Base-by-base conservation (phyloP, 2,888 invertebrate species). In the Yponomeuta sedellus region DNA sequence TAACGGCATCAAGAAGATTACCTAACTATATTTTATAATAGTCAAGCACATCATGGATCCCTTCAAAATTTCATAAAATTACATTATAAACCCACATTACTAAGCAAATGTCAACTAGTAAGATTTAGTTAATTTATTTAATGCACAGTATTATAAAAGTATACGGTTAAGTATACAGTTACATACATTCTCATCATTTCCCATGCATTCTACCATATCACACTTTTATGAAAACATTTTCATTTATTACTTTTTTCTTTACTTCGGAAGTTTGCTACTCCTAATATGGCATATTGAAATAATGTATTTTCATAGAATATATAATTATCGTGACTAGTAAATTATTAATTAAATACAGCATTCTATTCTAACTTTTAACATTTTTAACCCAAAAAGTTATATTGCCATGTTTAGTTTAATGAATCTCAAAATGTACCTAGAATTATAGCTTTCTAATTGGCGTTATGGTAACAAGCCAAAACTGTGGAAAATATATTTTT, bases 181-280 rank as follows among this genome's bases (percentile, higher is more conserved):
- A 86, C 87, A 87, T 79, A 83, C n/a, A n/a, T n/a, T n/a, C 75
- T 78, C 79, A 79, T 76, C 73, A 78, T 78, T 75, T 77, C 74
- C 68, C 80, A 81, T 77, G 67, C 67, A 67, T 19, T 44, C n/a
- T 22, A 78, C 70, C 70, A 68, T 25, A 25, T 25, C 71, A 73
- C 83, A 85, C 82, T 81, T 84, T 74, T 77, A 19, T 19, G 34
- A 6, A 22, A 71, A 77, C 79, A 75, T 81, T 81, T 77, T 76
- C 71, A 70, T 70, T 73, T 72, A 68, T 70, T 66, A 68, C 69
- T 70, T 71, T 71, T 73, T 62, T 22, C n/a, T n/a, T 65, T 66
- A 67, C 70, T 73, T 73, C 70, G 70, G n/a, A 61, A 61, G 34
- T 61, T 61, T 34, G 61, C 61, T 61, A 40, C 44, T 63, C 44